Evolutionary conservation across 1,140 invertebrate species (phyloP).

Genomic region (Tetramorium parvispinum): DNA sequence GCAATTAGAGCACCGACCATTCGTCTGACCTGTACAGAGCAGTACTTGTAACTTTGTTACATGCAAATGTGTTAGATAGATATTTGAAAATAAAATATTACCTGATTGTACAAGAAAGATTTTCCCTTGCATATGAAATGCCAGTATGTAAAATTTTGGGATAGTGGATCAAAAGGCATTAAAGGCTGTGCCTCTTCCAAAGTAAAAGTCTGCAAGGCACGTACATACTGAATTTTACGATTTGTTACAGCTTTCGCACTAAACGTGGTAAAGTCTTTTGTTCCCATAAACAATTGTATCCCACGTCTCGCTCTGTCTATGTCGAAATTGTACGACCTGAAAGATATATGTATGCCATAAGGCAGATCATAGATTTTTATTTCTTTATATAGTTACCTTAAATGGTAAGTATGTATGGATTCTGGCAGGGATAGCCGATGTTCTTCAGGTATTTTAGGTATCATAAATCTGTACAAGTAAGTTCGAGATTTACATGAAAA

Average conservation of each 20-base stretch:
- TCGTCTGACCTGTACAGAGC: slow-evolving; percentile 88
- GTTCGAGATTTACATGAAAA: slow-evolving; percentile 87
- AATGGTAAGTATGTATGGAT: slow-evolving; percentile 41
- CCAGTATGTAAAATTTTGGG: slow-evolving; percentile 87
- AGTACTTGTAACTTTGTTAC: not conserved
- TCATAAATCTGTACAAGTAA: slow-evolving; percentile 89
- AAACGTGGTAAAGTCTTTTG: slow-evolving; percentile 91
- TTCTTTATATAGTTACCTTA: slow-evolving; percentile 65
- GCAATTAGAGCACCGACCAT: slow-evolving; percentile 89
- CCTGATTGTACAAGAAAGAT: slow-evolving; percentile 92
- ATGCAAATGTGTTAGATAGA: slow-evolving; percentile 33
- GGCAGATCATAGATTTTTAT: not conserved
- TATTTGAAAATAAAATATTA: slow-evolving; percentile 72
- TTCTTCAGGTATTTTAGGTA: slow-evolving; percentile 77
- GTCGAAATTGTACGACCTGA: slow-evolving; percentile 69
- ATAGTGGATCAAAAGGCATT: slow-evolving; percentile 79
- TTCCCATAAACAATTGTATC: slow-evolving; percentile 72
- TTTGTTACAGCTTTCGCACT: slow-evolving; percentile 82
- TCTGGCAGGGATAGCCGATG: slow-evolving; percentile 77
- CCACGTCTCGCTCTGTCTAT: slow-evolving; percentile 73
- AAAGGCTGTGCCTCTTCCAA: slow-evolving; percentile 84
- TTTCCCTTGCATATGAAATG: slow-evolving; percentile 87
- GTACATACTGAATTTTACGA: slow-evolving; percentile 82
- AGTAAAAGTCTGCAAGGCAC: slow-evolving; percentile 85
- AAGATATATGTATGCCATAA: not conserved